Conservation (phyloP, 2,888 invertebrate genomes). For the Chouioia cunea region DNA sequence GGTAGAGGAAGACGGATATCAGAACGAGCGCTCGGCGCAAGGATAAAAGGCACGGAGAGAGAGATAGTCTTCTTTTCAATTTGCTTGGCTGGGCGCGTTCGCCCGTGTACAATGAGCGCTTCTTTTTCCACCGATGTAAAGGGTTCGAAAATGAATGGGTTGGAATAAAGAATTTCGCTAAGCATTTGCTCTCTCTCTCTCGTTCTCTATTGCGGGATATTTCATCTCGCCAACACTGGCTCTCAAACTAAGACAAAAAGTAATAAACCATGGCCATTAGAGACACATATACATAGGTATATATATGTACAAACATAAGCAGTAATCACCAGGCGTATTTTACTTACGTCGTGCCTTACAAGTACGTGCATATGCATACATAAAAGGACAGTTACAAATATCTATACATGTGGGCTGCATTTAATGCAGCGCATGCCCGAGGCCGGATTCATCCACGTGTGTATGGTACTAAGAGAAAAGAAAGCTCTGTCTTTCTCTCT, state of each 20-base stretch:
- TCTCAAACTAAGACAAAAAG: constrained; percentile 10
- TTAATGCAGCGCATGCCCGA: constrained; percentile 6
- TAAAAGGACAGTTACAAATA: constrained; percentile 10
- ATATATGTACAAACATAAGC: neutral
- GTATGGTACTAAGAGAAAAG: no score
- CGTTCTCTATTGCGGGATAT: no score
- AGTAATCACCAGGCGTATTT: constrained; percentile 28
- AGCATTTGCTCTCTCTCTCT: no score
- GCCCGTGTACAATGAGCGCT: constrained; percentile 37
- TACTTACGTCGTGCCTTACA: constrained; percentile 5
- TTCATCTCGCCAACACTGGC: no score
- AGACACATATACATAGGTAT: neutral
- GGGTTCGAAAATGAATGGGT: constrained; percentile 31
- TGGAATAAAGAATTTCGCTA: constrained; percentile 6
- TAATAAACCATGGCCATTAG: constrained; percentile 21
- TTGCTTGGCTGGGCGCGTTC: constrained; percentile 39
- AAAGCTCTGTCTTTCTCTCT: no score
- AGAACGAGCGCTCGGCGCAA: neutral
- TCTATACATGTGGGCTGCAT: constrained; percentile 1
- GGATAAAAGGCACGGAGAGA: constrained; percentile 23
- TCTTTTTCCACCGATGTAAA: constrained; percentile 30
- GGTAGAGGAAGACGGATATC: no score
- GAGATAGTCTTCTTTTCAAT: constrained; percentile 4
- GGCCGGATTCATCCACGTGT: constrained; percentile 14
- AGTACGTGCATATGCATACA: neutral